Evolutionary conservation across 2,797 vertebrate species (phyloP), one percentile per base, ranked within the genome.

Genomic region (Trachops cirrhosus): DNA sequence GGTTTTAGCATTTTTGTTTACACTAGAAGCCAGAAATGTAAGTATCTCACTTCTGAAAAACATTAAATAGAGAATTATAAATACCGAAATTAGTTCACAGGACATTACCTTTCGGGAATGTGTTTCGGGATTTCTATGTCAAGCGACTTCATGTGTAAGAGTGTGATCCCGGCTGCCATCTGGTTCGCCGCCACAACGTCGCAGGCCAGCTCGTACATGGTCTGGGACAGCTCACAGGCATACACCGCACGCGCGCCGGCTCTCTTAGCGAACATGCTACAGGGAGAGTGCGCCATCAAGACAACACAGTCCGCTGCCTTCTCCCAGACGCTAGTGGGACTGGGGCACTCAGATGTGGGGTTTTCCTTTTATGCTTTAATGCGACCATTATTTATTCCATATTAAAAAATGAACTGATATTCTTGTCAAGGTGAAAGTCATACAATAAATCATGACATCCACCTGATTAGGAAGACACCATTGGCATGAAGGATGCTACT

Each of bases 181-280:
- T 98, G 98, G 75, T 99, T 99, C 74, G 99, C 99, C 19, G 99
- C 97, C 89, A 99, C 96, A 77, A 99, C 99, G 93, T 99, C 99
- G 91, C 98, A 96, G 85, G 99, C 99, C 97, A 99, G 97, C 75
- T 99, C 99, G 91, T 99, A 99, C 99, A 99, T 99, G 1, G 99
- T 99, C 98, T 99, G 99, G 1, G 99, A 99, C 59, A 99, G 98
- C 84, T 99, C 99, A 21, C 99, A 99, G 96, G 99, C 99, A 26
- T 99, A 99, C 32, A 99, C 99, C 32, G 96, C 98, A 14, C 98
- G 97, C 14, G 99, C 99, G 52, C 99, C 99, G 0, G 99, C 99
- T 92, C 99, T 99, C 97, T 99, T 99, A 41, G 99, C 99, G 98
- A 99, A 99, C 99, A 99, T 99, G 77, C 99, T 99, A 93, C 34